Conservation (phyloP, 2,797 vertebrate species). For the Dendrocincla tyrannina region DNA sequence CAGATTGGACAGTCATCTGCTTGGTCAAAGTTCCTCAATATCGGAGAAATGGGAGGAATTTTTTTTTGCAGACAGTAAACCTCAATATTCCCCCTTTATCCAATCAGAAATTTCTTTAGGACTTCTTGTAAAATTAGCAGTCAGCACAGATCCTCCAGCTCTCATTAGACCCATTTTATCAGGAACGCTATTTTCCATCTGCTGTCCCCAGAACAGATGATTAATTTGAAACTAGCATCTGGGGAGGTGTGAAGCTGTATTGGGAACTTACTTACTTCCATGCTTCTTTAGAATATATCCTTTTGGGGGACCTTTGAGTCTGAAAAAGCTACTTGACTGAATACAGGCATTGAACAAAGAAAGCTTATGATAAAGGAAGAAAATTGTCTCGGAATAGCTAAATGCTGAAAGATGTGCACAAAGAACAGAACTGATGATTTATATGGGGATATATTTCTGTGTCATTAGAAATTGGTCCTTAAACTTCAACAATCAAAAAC, state of each 20-base stretch:
- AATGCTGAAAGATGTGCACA: neutral
- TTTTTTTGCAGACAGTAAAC: neutral
- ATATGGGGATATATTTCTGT: neutral
- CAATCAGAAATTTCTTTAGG: neutral
- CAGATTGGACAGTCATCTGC: neutral
- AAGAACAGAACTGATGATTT: neutral
- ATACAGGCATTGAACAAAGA: neutral
- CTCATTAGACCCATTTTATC: conserved; percentile 19
- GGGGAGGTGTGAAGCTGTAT: conserved; percentile 15
- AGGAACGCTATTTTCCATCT: conserved; percentile 31
- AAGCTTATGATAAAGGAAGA: neutral
- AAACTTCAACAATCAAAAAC: neutral
- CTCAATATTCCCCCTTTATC: neutral
- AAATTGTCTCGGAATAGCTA: neutral
- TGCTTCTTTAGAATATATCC: neutral
- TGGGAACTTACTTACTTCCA: neutral
- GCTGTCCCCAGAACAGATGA: conserved; percentile 29
- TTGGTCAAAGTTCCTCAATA: neutral
- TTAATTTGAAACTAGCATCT: conserved; percentile 28
- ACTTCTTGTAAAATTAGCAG: conserved; percentile 2
- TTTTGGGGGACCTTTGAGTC: neutral
- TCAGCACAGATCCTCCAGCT: neutral
- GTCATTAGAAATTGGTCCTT: neutral
- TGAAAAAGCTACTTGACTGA: neutral
- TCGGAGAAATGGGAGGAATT: neutral